Conservation (phyloP, 1,140 invertebrate genomes). For the Maconellicoccus hirsutus region DNA sequence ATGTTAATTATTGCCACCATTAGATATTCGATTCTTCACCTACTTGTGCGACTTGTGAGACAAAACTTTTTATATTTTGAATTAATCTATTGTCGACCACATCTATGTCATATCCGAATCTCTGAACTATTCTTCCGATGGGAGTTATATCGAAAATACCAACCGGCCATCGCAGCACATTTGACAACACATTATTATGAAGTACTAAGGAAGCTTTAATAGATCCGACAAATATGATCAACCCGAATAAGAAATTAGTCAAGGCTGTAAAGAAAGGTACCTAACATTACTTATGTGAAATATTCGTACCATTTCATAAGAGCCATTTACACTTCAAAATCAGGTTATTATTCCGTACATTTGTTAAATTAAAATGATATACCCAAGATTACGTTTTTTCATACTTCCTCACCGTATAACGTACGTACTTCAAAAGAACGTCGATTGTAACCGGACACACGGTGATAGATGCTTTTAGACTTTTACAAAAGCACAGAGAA, state of each 20-base stretch:
- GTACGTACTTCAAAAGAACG: no score
- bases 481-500: no score
- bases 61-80: neutral
- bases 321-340: no score
- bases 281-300: no score
- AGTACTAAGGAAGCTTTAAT: conserved; percentile 14
- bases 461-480: no score
- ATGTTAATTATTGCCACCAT: no score
- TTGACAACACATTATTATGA: conserved; percentile 15
- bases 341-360: no score
- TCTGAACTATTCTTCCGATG: conserved; percentile 55
- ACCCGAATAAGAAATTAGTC: neutral
- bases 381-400: no score
- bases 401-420: no score
- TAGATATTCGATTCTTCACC: neutral
- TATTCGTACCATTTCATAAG: no score
- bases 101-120: conserved; percentile 59
- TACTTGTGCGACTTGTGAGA: neutral
- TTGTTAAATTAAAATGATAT: no score
- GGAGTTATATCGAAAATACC: conserved; percentile 66
- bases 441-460: no score
- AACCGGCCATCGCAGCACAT: conserved; percentile 39
- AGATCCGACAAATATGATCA: conserved; percentile 7
- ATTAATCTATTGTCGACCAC: conserved; percentile 44
- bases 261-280: conserved; percentile 21